Conservation (phyloP, 2,797 vertebrate genomes). For the Eulemur albifrons region DNA sequence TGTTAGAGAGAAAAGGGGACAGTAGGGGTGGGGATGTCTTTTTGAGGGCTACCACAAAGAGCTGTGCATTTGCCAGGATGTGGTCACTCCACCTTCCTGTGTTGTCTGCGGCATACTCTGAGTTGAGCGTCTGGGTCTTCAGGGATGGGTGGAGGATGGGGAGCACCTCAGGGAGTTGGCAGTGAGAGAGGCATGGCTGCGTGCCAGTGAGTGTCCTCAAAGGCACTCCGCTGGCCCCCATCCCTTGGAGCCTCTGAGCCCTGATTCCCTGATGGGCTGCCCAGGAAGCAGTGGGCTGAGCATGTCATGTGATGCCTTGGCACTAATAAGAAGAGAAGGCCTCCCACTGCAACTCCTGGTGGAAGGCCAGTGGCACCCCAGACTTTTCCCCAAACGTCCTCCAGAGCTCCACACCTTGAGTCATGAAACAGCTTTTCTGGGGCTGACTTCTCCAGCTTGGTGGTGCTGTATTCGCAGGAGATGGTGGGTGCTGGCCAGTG, state of each 20-base stretch:
- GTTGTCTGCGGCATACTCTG: neutral
- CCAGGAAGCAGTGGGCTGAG: slow-evolving; percentile 49
- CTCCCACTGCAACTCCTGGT: slow-evolving; percentile 26
- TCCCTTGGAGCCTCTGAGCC: neutral
- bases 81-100: neutral
- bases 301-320: slow-evolving; percentile 58
- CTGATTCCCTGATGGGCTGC: slow-evolving; percentile 46
- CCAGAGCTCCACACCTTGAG: neutral
- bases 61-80: neutral
- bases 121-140: neutral
- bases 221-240: neutral
- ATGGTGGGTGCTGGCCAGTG: neutral
- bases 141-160: neutral
- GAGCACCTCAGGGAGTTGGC: neutral
- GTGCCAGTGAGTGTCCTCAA: slow-evolving; percentile 5
- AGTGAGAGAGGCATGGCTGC: neutral
- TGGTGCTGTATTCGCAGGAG: neutral
- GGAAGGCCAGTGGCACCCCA: neutral
- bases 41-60: neutral
- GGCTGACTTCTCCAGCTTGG: neutral
- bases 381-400: neutral
- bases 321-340: slow-evolving; percentile 58
- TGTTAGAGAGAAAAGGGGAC: neutral
- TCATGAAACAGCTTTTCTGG: neutral
- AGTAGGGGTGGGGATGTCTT: neutral